Conservation (phyloP, 2,113 vertebrate genomes). For the Bettongia penicillata region DNA sequence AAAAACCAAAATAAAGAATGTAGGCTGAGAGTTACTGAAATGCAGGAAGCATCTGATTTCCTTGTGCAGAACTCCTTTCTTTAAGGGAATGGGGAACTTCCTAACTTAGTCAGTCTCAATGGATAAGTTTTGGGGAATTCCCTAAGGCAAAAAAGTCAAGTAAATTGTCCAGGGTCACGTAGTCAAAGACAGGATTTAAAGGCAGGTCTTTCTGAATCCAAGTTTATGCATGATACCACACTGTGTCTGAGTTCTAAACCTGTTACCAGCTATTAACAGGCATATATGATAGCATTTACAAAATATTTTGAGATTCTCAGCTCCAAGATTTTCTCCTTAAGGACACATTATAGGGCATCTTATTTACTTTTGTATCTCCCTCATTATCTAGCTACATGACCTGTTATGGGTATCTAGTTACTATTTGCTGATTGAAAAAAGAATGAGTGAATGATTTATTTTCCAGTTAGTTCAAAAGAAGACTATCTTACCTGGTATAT, state of each 20-base stretch:
- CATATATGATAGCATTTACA: constrained; percentile 18
- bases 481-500: constrained; percentile 80
- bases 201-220: not conserved
- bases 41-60: not conserved
- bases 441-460: not conserved
- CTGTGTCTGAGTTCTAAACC: not conserved
- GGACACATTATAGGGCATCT: not conserved
- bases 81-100: not conserved
- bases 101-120: not conserved
- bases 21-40: not conserved
- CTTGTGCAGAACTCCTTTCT: not conserved
- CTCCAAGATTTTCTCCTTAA: not conserved
- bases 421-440: not conserved
- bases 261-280: not conserved
- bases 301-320: not conserved
- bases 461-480: constrained; percentile 16
- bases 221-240: not conserved
- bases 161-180: not conserved
- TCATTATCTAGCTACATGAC: not conserved
- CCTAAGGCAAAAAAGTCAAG: not conserved
- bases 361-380: not conserved
- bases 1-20: not conserved
- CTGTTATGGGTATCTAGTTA: not conserved
- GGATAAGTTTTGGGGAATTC: not conserved
- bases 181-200: not conserved